phyloP scores from a whole-genome alignment of 1,140 invertebrate species.

The Drosophila lacteicornis region DNA sequence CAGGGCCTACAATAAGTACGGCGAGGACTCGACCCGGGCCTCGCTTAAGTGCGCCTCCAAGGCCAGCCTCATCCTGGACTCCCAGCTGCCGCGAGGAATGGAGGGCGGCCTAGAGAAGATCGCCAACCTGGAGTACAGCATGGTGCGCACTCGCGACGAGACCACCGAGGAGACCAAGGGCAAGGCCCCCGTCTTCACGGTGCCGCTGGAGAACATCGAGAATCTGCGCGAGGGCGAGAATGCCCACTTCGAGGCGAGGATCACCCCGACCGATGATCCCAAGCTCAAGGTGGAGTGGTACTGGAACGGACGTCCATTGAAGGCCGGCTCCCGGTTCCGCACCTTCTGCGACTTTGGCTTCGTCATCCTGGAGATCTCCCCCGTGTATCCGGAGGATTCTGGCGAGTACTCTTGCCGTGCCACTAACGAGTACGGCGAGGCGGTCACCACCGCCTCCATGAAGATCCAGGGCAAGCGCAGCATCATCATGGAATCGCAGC shows the following conservation, averaged over 20 bases:
- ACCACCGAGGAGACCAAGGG: constrained; percentile 89
- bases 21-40: constrained; percentile 94
- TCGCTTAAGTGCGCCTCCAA: constrained; percentile 95
- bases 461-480: constrained; percentile 96
- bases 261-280: constrained; percentile 97
- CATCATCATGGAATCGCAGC: constrained; percentile 95
- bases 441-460: constrained; percentile 95
- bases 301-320: constrained; percentile 96
- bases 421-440: constrained; percentile 95
- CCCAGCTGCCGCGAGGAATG: constrained; percentile 97
- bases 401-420: constrained; percentile 97
- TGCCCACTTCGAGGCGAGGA: constrained; percentile 96
- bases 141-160: constrained; percentile 90
- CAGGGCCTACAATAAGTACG: constrained; percentile 95
- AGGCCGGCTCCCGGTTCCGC: constrained; percentile 95
- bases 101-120: constrained; percentile 96
- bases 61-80: constrained; percentile 96
- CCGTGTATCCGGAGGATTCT: constrained; percentile 97
- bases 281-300: constrained; percentile 98
- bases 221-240: constrained; percentile 95
- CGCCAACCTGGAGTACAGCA: constrained; percentile 95
- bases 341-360: constrained; percentile 98
- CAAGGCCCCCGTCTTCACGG: constrained; percentile 95
- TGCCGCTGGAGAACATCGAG: constrained; percentile 94
- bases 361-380: constrained; percentile 96